Conservation (phyloP, 2,113 vertebrate species). For the Ranitomeya variabilis region DNA sequence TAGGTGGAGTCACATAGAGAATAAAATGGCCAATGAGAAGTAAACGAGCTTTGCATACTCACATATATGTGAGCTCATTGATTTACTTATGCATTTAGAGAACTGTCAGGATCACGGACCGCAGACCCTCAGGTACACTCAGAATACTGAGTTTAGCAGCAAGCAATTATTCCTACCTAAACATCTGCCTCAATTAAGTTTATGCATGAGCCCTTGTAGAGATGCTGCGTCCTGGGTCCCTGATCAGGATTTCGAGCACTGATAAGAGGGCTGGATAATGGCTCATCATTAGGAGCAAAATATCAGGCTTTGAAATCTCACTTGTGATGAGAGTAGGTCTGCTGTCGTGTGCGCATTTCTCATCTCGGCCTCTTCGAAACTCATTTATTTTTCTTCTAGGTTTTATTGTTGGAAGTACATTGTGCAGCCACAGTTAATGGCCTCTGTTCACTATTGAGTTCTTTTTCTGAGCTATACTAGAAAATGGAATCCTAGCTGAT, state of each 20-base stretch:
- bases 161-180: not conserved
- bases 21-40: not conserved
- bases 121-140: not conserved
- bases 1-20: not conserved
- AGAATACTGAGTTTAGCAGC: not conserved
- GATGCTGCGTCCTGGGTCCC: not conserved
- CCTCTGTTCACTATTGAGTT: not conserved
- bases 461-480: not conserved
- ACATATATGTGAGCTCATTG: not conserved
- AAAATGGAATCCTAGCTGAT: not conserved
- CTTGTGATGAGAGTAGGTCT: not conserved
- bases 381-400: not conserved
- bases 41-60: not conserved
- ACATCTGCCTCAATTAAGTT: not conserved
- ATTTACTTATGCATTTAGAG: not conserved
- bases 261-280: constrained; percentile 5
- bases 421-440: not conserved
- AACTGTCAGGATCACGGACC: not conserved
- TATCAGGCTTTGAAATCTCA: constrained; percentile 12
- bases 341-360: not conserved
- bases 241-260: not conserved
- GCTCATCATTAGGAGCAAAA: not conserved
- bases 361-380: not conserved
- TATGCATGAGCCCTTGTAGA: not conserved
- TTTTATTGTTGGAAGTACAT: not conserved